Evolutionary conservation across 2,113 vertebrate species (phyloP).

Genomic region (Toxotes chatareus): DNA sequence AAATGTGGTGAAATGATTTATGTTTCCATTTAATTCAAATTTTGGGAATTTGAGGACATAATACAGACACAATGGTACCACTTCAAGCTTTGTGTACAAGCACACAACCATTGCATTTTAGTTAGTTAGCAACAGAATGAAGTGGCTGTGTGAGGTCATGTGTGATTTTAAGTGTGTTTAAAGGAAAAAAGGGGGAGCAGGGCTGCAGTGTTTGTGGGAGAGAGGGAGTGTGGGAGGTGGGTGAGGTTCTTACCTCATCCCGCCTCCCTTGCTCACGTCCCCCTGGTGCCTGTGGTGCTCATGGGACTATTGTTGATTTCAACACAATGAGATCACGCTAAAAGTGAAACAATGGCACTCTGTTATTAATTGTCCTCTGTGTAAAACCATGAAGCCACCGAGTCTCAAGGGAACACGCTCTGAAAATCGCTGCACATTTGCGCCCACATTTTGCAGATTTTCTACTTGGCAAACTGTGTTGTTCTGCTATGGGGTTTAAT

Average conservation of each 20-base stretch:
- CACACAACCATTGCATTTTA: neutral
- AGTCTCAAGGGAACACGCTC: neutral
- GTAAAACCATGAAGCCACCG: neutral
- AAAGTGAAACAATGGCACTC: conserved; percentile 58
- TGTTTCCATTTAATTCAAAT: neutral
- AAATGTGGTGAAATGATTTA: neutral
- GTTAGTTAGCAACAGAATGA: neutral
- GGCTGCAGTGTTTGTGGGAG: neutral
- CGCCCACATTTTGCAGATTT: neutral
- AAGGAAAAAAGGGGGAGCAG: neutral
- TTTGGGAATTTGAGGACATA: neutral
- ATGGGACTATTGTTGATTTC: conserved; percentile 66
- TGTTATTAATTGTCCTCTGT: conserved; percentile 53
- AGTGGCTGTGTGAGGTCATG: conserved; percentile 44
- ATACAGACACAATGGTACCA: neutral
- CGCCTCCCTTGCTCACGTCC: conserved; percentile 37
- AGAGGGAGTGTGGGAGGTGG: conserved; percentile 5
- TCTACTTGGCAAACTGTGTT: neutral
- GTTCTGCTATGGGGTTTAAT: neutral
- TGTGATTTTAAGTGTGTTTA: conserved; percentile 11
- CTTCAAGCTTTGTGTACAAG: neutral
- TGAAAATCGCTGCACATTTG: neutral
- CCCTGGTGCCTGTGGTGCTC: conserved; percentile 44
- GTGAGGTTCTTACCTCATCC: conserved; percentile 66
- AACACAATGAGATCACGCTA: conserved; percentile 61